Evolutionary conservation across 1,140 invertebrate genomes (phyloP).

Genomic region (Ooceraea biroi): DNA sequence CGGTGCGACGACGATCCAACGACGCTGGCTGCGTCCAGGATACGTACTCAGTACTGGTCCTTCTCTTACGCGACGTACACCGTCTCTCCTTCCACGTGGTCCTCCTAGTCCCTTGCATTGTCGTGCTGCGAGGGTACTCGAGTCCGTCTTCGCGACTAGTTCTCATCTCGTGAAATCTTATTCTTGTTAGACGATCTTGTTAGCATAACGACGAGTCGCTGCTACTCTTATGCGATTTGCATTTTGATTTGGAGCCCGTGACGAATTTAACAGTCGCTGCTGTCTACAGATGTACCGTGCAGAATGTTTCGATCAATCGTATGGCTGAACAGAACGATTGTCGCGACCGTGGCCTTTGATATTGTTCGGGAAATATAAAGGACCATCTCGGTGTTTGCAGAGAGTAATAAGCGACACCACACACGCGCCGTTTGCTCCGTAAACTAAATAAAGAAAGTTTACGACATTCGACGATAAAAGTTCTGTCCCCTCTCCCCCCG

Average conservation of each 20-base stretch:
- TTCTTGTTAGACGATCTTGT: background rate
- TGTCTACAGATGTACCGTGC: background rate
- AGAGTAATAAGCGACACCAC: background rate
- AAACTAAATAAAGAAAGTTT: background rate
- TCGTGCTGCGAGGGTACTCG: background rate
- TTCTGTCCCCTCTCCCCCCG: background rate
- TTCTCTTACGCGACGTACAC: background rate
- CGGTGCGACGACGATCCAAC: constrained; percentile 76
- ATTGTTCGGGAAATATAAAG: background rate
- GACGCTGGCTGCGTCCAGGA: constrained; percentile 28
- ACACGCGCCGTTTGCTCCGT: background rate
- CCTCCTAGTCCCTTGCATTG: constrained; percentile 3
- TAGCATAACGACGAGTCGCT: background rate
- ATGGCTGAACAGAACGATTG: background rate
- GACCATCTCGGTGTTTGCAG: background rate
- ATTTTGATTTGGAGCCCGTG: background rate
- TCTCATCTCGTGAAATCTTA: background rate
- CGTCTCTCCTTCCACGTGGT: background rate
- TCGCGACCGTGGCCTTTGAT: background rate
- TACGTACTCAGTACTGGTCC: constrained; percentile 36
- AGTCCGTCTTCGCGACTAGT: background rate
- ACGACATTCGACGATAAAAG: constrained; percentile 34
- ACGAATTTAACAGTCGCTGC: background rate
- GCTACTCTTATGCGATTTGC: background rate
- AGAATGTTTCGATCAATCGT: background rate